Evolutionary conservation across 2,113 vertebrate species (phyloP).

Genomic region (Taxidea taxus): DNA sequence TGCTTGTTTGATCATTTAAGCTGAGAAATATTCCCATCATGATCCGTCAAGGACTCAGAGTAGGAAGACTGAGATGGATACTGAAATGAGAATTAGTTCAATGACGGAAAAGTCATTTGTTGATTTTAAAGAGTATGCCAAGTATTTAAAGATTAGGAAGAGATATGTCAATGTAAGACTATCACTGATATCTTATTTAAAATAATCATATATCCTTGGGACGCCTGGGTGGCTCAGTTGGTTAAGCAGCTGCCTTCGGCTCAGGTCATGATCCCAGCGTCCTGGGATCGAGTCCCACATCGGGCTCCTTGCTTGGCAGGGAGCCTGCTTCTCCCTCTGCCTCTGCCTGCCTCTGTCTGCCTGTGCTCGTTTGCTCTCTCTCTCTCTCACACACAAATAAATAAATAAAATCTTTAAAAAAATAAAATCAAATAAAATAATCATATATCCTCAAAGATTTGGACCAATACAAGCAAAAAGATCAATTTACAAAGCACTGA

Average conservation of each 20-base stretch:
- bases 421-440: no score
- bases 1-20: constrained; percentile 29
- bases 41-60: not conserved
- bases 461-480: not conserved
- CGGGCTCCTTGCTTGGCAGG: no score
- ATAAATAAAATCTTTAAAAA: no score
- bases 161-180: not conserved
- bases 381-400: no score
- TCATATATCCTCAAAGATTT: not conserved
- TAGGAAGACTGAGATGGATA: not conserved
- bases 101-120: not conserved
- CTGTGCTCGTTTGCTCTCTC: no score
- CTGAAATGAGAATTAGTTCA: constrained; percentile 26
- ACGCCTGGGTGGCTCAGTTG: no score
- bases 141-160: not conserved
- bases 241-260: no score
- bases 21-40: not conserved
- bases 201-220: not conserved
- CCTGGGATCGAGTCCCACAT: no score
- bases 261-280: no score
- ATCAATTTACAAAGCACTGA: not conserved
- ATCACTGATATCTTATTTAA: constrained; percentile 10
- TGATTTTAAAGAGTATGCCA: not conserved
- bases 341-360: no score
- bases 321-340: no score